A percentile compares a stretch with the other conserved stretches of the same genome.
Conservation (phyloP, 2,113 vertebrate genomes). For the Neoarius graeffei region DNA sequence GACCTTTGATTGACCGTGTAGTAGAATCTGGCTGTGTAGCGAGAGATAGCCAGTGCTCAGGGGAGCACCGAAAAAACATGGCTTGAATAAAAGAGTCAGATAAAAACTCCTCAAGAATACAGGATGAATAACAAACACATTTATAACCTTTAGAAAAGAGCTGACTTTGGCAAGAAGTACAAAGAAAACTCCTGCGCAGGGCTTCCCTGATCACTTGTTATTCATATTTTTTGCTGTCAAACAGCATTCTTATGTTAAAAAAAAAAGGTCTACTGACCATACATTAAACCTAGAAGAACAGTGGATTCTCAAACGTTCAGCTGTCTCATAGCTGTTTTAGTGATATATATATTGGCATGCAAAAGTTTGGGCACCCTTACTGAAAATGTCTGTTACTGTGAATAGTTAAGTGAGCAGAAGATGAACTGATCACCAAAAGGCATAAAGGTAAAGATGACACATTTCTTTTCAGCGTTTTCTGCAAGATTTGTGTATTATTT, state of each 20-base stretch:
- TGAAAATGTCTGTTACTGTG: too few relatives aligned
- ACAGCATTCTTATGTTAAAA: neutral
- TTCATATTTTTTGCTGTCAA: constrained; percentile 1
- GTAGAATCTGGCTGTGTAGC: constrained; percentile 34
- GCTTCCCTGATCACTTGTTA: constrained; percentile 39
- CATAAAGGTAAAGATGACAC: too few relatives aligned
- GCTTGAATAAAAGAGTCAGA: constrained; percentile 29
- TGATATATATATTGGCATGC: neutral
- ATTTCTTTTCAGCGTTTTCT: too few relatives aligned
- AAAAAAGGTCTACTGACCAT: neutral
- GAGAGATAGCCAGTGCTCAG: constrained; percentile 38
- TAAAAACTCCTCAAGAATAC: constrained; percentile 48
- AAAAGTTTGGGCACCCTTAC: too few relatives aligned
- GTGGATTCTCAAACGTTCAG: neutral
- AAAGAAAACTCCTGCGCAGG: constrained; percentile 44
- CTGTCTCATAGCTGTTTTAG: neutral
- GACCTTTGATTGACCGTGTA: constrained; percentile 50
- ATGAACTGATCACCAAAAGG: too few relatives aligned
- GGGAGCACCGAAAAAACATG: constrained; percentile 24
- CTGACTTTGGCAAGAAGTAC: constrained; percentile 47
- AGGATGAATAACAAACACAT: constrained; percentile 52
- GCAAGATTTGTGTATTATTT: too few relatives aligned
- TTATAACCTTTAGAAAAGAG: constrained; percentile 41
- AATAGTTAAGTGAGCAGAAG: too few relatives aligned
- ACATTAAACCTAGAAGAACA: neutral